Conservation (phyloP, 2,888 invertebrate species). For the Shargacucullia verbasci region DNA sequence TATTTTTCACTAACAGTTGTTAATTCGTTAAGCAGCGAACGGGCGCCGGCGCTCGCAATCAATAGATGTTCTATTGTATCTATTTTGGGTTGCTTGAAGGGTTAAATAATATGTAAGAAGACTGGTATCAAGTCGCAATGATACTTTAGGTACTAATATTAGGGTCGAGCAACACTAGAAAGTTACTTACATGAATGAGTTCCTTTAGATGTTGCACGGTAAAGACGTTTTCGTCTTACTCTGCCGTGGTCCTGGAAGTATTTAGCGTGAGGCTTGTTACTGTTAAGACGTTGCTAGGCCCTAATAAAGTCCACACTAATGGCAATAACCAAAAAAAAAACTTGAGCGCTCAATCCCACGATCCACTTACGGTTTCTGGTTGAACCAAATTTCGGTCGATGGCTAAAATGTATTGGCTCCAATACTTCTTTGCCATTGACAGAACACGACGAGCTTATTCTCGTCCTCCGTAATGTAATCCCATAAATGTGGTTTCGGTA, state of each 20-base stretch:
- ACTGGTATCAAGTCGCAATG: conserved; percentile 21
- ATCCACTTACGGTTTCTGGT: conserved; percentile 15
- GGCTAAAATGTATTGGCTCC: conserved; percentile 39
- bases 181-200: conserved; percentile 29
- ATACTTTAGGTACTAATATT: conserved; percentile 19
- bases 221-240: conserved; percentile 6
- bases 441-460: conserved; percentile 13
- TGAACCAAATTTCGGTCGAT: conserved; percentile 27
- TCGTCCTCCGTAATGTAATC: no score
- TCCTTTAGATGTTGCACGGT: conserved; percentile 23
- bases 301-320: conserved; percentile 22
- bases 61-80: no score
- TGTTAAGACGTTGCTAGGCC: conserved; percentile 34
- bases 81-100: no score
- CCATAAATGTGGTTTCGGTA: conserved; percentile 1
- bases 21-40: no score
- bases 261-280: conserved; percentile 35
- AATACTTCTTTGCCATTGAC: conserved; percentile 42
- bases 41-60: no score
- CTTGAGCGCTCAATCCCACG: conserved; percentile 36
- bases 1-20: conserved; percentile 6
- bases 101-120: conserved; percentile 1
- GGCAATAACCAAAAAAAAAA: conserved; percentile 19
- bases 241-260: conserved; percentile 23
- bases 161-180: conserved; percentile 35